Evolutionary conservation across 1,140 invertebrate genomes (phyloP).

Genomic region (Stegodyphus dumicola): DNA sequence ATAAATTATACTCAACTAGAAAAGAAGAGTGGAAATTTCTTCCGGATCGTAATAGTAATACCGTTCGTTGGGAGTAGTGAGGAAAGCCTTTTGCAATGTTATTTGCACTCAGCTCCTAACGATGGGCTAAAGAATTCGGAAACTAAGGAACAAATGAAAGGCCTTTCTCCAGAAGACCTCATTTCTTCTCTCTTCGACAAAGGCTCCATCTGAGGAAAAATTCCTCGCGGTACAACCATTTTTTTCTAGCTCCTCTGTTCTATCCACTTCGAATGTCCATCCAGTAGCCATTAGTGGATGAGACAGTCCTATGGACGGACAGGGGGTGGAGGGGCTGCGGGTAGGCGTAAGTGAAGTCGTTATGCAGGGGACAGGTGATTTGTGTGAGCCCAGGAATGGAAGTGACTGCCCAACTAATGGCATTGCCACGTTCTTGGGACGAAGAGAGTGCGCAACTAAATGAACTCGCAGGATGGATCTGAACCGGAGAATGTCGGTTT

Average conservation of each 20-base stretch:
- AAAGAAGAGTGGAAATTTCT: too few relatives aligned
- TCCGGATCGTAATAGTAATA: too few relatives aligned
- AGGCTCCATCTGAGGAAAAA: not conserved
- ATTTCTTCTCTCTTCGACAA: not conserved
- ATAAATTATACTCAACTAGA: too few relatives aligned
- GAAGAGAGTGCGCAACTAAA: not conserved
- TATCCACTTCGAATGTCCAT: slow-evolving; percentile 37
- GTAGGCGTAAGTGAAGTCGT: slow-evolving; percentile 9
- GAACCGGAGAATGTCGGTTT: slow-evolving; percentile 29
- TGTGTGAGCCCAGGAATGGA: slow-evolving; percentile 1
- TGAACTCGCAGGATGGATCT: too few relatives aligned
- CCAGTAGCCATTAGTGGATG: slow-evolving; percentile 41
- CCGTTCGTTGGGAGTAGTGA: too few relatives aligned
- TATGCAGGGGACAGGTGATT: slow-evolving; percentile 55
- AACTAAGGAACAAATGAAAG: too few relatives aligned
- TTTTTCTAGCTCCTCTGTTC: not conserved
- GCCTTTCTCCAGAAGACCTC: not conserved
- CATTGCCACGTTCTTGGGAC: not conserved
- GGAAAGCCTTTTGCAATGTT: not conserved
- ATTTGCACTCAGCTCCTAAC: too few relatives aligned
- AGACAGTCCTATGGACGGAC: not conserved
- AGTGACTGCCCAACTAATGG: not conserved
- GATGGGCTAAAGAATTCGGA: too few relatives aligned
- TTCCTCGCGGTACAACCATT: slow-evolving; percentile 3
- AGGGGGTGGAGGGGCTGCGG: not conserved